phyloP scores from a whole-genome alignment of 2,797 vertebrate species.

The Megalops cyprinoides region DNA sequence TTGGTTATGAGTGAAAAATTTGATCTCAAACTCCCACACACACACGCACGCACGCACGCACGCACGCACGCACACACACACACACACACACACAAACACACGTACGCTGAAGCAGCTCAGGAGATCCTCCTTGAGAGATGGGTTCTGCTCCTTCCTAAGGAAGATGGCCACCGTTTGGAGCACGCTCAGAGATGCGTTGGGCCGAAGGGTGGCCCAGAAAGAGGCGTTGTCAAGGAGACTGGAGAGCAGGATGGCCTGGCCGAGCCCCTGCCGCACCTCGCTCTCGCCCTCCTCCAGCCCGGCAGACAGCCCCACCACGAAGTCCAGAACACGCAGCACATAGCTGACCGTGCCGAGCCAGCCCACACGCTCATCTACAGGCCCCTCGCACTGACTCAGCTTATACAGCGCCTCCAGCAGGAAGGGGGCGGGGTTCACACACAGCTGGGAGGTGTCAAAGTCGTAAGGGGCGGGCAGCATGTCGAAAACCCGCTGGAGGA shows the following conservation, averaged over 20 bases:
- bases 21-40: not conserved
- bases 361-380: conserved; percentile 70
- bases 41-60: no score
- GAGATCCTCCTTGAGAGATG: conserved; percentile 78
- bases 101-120: conserved; percentile 90
- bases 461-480: conserved; percentile 76
- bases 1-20: not conserved
- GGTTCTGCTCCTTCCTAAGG: conserved; percentile 75
- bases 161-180: conserved; percentile 81
- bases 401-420: conserved; percentile 76
- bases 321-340: conserved; percentile 80
- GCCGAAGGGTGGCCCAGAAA: conserved; percentile 78
- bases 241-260: conserved; percentile 86
- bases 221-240: conserved; percentile 87
- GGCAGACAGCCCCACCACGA: conserved; percentile 78
- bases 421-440: conserved; percentile 75
- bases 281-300: conserved; percentile 75
- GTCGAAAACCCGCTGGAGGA: conserved; percentile 81
- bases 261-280: conserved; percentile 79
- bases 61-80: no score
- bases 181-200: conserved; percentile 76
- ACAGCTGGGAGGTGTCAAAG: conserved; percentile 81
- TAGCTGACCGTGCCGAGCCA: conserved; percentile 78
- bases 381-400: conserved; percentile 77
- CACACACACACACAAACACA: conserved; percentile 31